Base-by-base conservation (phyloP, 2,888 invertebrate species). In the Hoplodrina blanda region DNA sequence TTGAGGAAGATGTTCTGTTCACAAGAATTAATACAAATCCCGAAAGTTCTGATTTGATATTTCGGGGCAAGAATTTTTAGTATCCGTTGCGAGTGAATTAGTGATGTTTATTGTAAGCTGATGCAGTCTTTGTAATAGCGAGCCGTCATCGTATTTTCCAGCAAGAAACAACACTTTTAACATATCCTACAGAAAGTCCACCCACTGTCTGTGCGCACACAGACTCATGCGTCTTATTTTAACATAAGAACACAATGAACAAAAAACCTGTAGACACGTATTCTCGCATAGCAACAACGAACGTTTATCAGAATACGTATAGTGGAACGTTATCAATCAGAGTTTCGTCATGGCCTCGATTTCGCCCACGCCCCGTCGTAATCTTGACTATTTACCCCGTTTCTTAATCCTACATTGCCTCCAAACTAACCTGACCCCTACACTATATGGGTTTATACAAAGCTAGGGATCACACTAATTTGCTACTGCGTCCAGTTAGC, bases 281-380 rank as follows among this genome's bases (percentile, higher is more conserved):
- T 79, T 76, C 73, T 83, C 80, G 88, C 91, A 87, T 92, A 88
- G 94, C 89, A 92, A 93, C 93, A 89, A 82, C 83, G 81, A 80
- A 76, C 81, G 82, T 86, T 87, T 87, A 88, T 90, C 92, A 91
- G 90, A 89, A 87, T 89, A 90, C 87, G 89, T 90, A 88, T 89
- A 83, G 87, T 86, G 82, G 84, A 86, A 87, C 90, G 91, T 94
- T 95, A 95, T 95, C 95, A 95, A 94, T 94, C 94, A 93, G 86
- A 83, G 91, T 94, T 93, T 92, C 94, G 94, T 93, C 93, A 91
- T 91, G 94, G 87, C 95, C 95, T 89, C 93, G 87, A 94, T 94
- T 91, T 84, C 85, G 90, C 93, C 95, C 93, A 92, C 93, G 89
- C 93, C 92, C 90, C 87, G 87, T 82, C 85, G 85, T 94, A 93